These are phyloP conservation scores for Grallaria varia DNA, from an alignment of 2,113 vertebrate species.

Conservation along the genomic window DNA sequence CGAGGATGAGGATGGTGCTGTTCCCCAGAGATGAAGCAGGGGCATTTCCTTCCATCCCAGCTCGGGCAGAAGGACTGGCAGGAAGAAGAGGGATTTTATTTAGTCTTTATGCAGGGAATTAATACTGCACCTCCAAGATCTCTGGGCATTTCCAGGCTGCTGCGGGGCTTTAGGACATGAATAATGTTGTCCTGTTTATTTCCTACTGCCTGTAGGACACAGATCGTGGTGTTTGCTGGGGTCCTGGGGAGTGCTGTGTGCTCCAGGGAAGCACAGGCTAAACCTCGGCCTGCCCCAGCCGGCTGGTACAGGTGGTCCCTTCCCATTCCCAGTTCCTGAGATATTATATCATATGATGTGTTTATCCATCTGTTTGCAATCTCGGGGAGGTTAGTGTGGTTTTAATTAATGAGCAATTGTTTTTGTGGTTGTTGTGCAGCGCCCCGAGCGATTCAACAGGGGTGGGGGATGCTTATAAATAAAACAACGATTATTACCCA, in stretches of 20 bases:
- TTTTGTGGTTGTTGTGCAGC: slow-evolving; percentile 55
- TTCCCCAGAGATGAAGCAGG: neutral
- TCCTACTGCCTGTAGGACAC: neutral
- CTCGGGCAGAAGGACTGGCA: neutral
- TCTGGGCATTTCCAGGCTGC: neutral
- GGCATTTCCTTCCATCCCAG: neutral
- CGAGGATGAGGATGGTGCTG: neutral
- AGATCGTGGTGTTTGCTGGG: neutral
- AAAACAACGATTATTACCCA: slow-evolving; percentile 50
- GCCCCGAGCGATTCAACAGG: slow-evolving; percentile 28
- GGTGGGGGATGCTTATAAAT: slow-evolving; percentile 64
- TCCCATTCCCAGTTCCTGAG: slow-evolving; percentile 15
- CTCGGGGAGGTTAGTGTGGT: slow-evolving; percentile 32
- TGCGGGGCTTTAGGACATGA: neutral
- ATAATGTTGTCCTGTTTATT: neutral
- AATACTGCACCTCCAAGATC: neutral
- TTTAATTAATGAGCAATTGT: slow-evolving; percentile 72
- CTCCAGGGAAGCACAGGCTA: neutral
- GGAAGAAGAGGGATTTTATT: neutral
- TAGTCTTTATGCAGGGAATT: neutral
- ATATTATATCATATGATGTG: slow-evolving; percentile 42
- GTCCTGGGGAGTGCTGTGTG: neutral
- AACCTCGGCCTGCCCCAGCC: neutral
- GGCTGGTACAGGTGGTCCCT: slow-evolving; percentile 56
- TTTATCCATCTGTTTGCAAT: slow-evolving; percentile 64